phyloP scores from a whole-genome alignment of 2,113 vertebrate species.

The Heliornis fulica region DNA sequence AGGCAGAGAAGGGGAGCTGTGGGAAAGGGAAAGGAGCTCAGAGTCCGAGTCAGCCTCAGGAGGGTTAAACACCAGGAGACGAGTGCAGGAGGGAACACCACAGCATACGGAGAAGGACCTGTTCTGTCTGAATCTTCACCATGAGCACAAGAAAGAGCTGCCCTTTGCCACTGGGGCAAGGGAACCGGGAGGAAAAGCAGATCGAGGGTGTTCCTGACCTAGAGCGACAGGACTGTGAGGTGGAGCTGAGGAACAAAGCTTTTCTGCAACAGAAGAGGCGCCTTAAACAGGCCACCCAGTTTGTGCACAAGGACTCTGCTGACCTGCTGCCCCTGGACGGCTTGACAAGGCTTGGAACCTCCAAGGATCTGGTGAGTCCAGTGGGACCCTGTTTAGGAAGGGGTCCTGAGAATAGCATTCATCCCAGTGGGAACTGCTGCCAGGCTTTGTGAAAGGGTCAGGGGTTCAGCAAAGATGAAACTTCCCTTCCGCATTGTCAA shows the following conservation, averaged over 20 bases:
- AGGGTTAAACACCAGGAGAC: background rate
- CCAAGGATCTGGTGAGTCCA: constrained; percentile 93
- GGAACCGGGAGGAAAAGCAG: background rate
- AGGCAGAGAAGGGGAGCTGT: background rate
- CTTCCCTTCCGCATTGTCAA: background rate
- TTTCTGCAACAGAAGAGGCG: constrained; percentile 90
- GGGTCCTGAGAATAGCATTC: background rate
- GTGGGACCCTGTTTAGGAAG: background rate
- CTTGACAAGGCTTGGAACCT: constrained; percentile 90
- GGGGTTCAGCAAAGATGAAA: background rate
- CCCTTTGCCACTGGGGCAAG: background rate
- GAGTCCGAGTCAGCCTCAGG: constrained; percentile 36
- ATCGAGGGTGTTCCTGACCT: constrained; percentile 35
- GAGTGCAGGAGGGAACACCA: background rate
- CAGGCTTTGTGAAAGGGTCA: background rate
- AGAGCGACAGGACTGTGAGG: constrained; percentile 74
- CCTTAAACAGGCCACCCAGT: constrained; percentile 93
- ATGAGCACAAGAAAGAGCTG: constrained; percentile 47
- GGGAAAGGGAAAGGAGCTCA: constrained; percentile 34
- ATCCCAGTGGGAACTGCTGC: background rate
- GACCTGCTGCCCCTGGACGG: constrained; percentile 95
- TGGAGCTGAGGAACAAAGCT: constrained; percentile 84
- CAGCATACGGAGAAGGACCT: background rate
- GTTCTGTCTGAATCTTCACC: background rate
- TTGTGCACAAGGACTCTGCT: constrained; percentile 95